Percentiles rank a stretch among this genome's conserved stretches.
These are phyloP conservation scores for Neotragus pygmaeus DNA, from an alignment of 2,113 vertebrate genomes.

Conservation along the genomic window DNA sequence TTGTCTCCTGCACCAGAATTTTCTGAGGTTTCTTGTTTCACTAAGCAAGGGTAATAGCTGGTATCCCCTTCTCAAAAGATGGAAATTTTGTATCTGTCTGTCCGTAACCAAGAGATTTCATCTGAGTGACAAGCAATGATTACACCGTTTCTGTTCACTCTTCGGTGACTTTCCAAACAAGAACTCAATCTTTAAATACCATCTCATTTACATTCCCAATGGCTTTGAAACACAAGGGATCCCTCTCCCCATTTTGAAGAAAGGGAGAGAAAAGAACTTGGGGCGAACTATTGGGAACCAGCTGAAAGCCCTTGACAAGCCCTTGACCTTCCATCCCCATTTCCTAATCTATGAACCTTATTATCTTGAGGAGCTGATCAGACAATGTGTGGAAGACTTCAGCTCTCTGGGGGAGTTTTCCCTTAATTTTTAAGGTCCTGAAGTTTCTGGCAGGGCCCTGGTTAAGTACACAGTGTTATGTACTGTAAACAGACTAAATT, in stretches of 20 bases:
- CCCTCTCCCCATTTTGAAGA: not conserved
- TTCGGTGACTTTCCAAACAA: not conserved
- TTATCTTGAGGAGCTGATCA: not conserved
- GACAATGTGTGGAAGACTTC: not conserved
- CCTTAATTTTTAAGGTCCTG: not conserved
- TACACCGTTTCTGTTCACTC: not conserved
- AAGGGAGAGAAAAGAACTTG: not conserved
- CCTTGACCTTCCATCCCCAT: not conserved
- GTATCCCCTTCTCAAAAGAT: not conserved
- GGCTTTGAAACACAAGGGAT: not conserved
- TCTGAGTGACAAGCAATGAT: not conserved
- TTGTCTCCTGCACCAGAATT: not conserved
- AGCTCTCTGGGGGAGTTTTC: not conserved
- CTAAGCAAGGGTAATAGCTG: not conserved
- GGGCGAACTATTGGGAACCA: not conserved
- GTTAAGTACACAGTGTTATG: not conserved
- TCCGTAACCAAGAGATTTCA: not conserved
- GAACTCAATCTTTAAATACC: not conserved
- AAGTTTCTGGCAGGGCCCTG: not conserved
- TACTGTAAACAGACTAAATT: not conserved
- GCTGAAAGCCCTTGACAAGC: not conserved
- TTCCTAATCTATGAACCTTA: accelerated
- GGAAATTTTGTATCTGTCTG: not conserved
- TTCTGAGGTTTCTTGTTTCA: not conserved
- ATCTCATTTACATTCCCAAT: not conserved